Evolutionary conservation across 2,797 vertebrate genomes (phyloP), one percentile per base, ranked within the genome.

Genomic region (Champsocephalus gunnari): DNA sequence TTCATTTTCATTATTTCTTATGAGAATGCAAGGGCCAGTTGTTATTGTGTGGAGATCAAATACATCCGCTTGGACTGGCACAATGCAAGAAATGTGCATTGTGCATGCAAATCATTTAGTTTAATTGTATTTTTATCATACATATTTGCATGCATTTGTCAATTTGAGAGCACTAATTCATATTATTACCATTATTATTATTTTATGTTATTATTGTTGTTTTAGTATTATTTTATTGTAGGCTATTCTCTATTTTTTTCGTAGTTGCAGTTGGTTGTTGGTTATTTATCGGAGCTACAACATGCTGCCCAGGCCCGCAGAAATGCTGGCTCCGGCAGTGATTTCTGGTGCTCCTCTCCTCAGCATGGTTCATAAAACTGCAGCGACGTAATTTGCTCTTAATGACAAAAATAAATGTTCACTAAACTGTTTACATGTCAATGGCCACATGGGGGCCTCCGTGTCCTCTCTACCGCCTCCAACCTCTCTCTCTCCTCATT

Each of bases 391-490:
- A 59, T 78, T 61, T 41, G n/a, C 21, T 68, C 48, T 16, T 24
- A 71, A 62, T 17, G 13, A 38, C 11, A 9, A 45, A 32, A 65
- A 28, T 65, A 55, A 73, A 57, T 2, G 57, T 73, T 48, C 14
- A 43, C 32, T 57, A 12, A 83, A 28, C 48, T 76, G 82, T 57
- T 43, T 55, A 3, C 53, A 66, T 62, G 2, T 58, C 11, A 8
- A n/a, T 6, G 75, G 60, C 90, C 92, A 82, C 91, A 79, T 28
- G 89, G 21, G 87, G 88, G 88, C 88, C 66, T 64, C 82, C 11
- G 45, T 10, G 68, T 84, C 66, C 82, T 70, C 79, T 41, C 73
- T 12, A 59, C 74, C 2, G 67, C 68, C 72, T 62, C 83, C 56
- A 44, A 3, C 38, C 53, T 38, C 73, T 75, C 73, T 75, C 79